Percentiles rank a stretch among this genome's conserved stretches.
Evolutionary conservation across 2,888 invertebrate species (phyloP).

Genomic region (Acanthopleura granulata): DNA sequence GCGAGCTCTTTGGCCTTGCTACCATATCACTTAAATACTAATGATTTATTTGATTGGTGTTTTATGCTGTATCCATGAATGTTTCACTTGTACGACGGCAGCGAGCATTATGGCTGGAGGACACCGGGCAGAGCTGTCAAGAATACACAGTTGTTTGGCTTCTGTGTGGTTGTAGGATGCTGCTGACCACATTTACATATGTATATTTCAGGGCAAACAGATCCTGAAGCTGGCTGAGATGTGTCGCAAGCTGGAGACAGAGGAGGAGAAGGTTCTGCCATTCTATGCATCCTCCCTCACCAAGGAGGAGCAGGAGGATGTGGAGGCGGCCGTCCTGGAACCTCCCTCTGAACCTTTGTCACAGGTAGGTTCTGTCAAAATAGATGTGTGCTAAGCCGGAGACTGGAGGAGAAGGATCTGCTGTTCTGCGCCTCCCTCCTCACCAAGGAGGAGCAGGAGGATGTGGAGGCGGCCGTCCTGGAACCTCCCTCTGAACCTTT

Average conservation of each 20-base stretch:
- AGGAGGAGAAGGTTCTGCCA: constrained; percentile 70
- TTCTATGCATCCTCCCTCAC: constrained; percentile 69
- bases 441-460: constrained; percentile 66
- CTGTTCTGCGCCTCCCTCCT: constrained; percentile 29
- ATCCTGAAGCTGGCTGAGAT: constrained; percentile 68
- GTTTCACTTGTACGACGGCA: no score
- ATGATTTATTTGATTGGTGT: no score
- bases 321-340: constrained; percentile 61
- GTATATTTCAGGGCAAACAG: constrained; percentile 53
- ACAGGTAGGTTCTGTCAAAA: constrained; percentile 40
- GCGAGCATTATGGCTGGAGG: no score
- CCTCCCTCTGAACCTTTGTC: constrained; percentile 63
- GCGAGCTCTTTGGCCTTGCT: no score
- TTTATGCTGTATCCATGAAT: no score
- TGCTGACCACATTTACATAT: no score
- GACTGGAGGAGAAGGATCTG: no score
- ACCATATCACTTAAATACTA: no score
- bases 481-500: constrained; percentile 64
- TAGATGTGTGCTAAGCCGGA: no score
- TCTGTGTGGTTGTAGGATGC: no score
- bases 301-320: constrained; percentile 65
- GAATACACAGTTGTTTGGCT: no score
- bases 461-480: constrained; percentile 60
- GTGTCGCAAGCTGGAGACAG: constrained; percentile 69
- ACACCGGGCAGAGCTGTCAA: no score